Conservation (phyloP, 2,797 vertebrate genomes). For the Cichlasoma orientale region DNA sequence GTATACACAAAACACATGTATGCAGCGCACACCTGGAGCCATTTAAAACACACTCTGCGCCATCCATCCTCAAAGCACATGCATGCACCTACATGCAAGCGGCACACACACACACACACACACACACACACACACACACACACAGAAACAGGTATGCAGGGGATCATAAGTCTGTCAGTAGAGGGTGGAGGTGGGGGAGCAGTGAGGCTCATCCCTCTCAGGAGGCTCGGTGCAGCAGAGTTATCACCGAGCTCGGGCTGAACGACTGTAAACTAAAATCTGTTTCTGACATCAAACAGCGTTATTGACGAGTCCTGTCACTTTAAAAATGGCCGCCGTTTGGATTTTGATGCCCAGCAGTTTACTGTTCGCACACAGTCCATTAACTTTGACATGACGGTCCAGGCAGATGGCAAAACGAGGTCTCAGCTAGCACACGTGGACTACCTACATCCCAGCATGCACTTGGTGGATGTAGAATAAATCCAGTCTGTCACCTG, state of each 20-base stretch:
- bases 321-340: not conserved
- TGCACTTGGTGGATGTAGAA: not conserved
- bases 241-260: not conserved
- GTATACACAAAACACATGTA: not conserved
- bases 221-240: not conserved
- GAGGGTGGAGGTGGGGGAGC: constrained; percentile 9
- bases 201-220: constrained; percentile 5
- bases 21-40: constrained; percentile 4
- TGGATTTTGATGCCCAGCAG: not conserved
- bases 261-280: not conserved
- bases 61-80: not conserved
- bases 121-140: not conserved
- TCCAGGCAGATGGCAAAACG: not conserved
- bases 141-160: constrained; percentile 24
- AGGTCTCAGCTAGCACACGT: not conserved
- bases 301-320: not conserved
- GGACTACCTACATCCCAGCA: not conserved
- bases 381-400: not conserved
- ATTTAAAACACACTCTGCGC: not conserved
- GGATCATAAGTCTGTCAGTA: constrained; percentile 32
- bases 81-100: not conserved
- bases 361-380: not conserved
- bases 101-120: not conserved
- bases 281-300: not conserved
- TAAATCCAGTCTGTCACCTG: not conserved